Evolutionary conservation across 1,140 invertebrate genomes (phyloP), one percentile per base, ranked within the genome.

Genomic region (Globodera ellingtonae): DNA sequence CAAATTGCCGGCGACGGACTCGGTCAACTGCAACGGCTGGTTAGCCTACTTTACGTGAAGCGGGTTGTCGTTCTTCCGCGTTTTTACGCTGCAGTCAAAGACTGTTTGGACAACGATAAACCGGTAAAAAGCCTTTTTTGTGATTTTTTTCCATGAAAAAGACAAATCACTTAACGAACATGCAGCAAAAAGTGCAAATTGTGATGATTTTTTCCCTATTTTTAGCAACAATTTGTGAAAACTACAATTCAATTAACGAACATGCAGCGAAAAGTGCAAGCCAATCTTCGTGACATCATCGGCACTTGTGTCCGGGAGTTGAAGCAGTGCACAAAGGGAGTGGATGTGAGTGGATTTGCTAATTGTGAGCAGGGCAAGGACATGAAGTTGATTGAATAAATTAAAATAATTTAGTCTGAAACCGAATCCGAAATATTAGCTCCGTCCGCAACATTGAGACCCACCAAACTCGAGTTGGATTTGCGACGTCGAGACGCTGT

Each of bases 21-120:
- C 13, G 87, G 87, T 6, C 87, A 88, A 66, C 70, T 88, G 18
- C 87, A 88, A 76, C 75, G 87, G 59, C 80, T 88, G n/a, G 72
- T 89, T 18, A 73, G 72, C 76, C 72, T 79, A 35, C 84, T 86
- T 46, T 87, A 86, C 67, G 81, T 86, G 13, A 72, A 81, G 24
- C 47, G 79, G 7, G 84, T 87, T n/a, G 70, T 84, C 18, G 44
- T 86, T 21, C 50, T 86, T 8, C 85, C 85, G n/a, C 72, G 85
- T 48, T 86, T 87, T 71, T 80, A 86, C 59, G 79, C 75, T 9
- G 73, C 21, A 15, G 82, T 86, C 47, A 86, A 87, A 73, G 52
- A 44, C 15, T 79, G 69, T 9, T 87, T 86, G 70, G 84, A 86
- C 81, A 48, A 84, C 86, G 59, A 59, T 18, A 15, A 44, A 44